These are phyloP conservation scores for Mactra quadrangularis DNA, from an alignment of 1,140 invertebrate genomes.

Conservation along the genomic window DNA sequence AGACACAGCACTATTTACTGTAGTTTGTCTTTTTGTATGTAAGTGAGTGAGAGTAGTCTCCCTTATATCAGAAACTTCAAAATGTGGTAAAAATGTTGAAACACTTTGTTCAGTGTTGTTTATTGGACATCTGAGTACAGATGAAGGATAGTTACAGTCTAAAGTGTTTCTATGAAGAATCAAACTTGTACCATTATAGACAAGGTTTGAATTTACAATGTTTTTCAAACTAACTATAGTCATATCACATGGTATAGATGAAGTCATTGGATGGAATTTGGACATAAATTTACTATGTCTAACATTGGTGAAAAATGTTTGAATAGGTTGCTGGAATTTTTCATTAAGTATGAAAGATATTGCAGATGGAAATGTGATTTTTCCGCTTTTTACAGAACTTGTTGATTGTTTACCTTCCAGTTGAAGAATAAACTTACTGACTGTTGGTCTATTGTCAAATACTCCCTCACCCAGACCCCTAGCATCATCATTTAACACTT, in stretches of 20 bases:
- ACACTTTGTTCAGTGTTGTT: slow-evolving; percentile 44
- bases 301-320: slow-evolving; percentile 70
- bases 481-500: slow-evolving; percentile 96
- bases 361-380: slow-evolving; percentile 72
- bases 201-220: slow-evolving; percentile 74
- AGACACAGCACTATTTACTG: slow-evolving; percentile 51
- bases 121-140: slow-evolving; percentile 67
- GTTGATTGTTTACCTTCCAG: slow-evolving; percentile 64
- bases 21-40: slow-evolving; percentile 63
- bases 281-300: slow-evolving; percentile 67
- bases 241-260: slow-evolving; percentile 76
- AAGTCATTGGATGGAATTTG: slow-evolving; percentile 61
- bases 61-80: slow-evolving; percentile 61
- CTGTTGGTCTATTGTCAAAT: slow-evolving; percentile 88
- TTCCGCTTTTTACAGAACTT: slow-evolving; percentile 5
- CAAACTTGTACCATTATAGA: slow-evolving; percentile 77
- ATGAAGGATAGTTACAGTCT: slow-evolving; percentile 71
- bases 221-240: slow-evolving; percentile 74
- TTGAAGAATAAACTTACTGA: slow-evolving; percentile 74
- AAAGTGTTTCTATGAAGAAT: slow-evolving; percentile 77
- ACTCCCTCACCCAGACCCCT: slow-evolving; percentile 96
- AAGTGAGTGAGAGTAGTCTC: slow-evolving; percentile 79
- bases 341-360: slow-evolving; percentile 67
- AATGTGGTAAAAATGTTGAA: slow-evolving; percentile 68
- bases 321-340: slow-evolving; percentile 74